Percentiles rank a stretch among this genome's conserved stretches.
phyloP scores from a whole-genome alignment of 2,888 invertebrate species.

The Idaea aversata region DNA sequence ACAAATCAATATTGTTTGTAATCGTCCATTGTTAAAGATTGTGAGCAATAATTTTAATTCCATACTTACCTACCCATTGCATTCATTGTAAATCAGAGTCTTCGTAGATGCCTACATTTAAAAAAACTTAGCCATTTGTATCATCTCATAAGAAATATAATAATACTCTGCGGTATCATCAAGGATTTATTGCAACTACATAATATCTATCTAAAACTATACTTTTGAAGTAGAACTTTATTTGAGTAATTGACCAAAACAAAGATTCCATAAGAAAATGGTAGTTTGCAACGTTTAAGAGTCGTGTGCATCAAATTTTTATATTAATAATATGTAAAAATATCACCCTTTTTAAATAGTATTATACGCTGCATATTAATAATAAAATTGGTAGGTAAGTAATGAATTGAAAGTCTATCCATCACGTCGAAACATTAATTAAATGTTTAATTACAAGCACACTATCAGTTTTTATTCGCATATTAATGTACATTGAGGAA shows the following conservation, averaged over 20 bases:
- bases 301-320: background rate
- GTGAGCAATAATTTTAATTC: background rate
- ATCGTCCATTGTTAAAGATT: background rate
- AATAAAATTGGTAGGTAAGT: background rate
- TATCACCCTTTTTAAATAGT: no score
- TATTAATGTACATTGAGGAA: background rate
- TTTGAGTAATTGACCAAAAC: no score
- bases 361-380: no score
- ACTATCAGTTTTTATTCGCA: background rate
- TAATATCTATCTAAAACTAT: no score
- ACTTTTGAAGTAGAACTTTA: no score
- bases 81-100: background rate
- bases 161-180: no score
- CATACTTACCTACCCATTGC: background rate
- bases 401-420: background rate
- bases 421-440: background rate
- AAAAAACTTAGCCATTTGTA: no score
- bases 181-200: no score
- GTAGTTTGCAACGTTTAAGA: background rate
- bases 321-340: no score
- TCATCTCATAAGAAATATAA: no score
- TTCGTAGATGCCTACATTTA: no score
- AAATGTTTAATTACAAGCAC: background rate
- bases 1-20: background rate
- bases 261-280: background rate